Evolutionary conservation across 2,113 vertebrate genomes (phyloP).

Genomic region (Thalassoma bifasciatum): DNA sequence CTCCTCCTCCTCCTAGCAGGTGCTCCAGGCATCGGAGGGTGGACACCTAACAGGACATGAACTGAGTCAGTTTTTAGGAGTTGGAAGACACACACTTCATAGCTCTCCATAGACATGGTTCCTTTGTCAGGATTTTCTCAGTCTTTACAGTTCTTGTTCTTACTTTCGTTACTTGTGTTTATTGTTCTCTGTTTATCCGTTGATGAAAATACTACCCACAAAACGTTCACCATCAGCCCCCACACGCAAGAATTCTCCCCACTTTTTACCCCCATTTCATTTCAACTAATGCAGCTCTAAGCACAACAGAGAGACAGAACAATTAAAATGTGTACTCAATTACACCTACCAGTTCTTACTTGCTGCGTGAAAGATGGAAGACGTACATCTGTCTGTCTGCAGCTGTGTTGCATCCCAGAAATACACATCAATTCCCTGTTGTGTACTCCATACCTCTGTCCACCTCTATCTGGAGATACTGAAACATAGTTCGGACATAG

Average conservation of each 20-base stretch:
- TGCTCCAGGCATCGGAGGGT: conserved; percentile 74
- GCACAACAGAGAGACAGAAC: too few species aligned
- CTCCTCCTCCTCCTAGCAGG: conserved; percentile 73
- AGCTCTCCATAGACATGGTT: neutral
- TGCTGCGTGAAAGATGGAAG: conserved; percentile 73
- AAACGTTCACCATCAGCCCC: too few species aligned
- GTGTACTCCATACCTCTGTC: conserved; percentile 63
- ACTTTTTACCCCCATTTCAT: too few species aligned
- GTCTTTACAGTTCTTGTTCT: neutral
- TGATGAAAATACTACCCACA: neutral
- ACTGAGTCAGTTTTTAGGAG: conserved; percentile 4
- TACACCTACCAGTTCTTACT: conserved; percentile 83
- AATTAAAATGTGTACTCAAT: neutral
- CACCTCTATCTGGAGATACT: conserved; percentile 90
- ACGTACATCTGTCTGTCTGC: conserved; percentile 71
- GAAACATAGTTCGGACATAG: conserved; percentile 47
- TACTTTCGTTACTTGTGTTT: neutral
- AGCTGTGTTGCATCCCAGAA: conserved; percentile 60
- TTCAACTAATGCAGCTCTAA: too few species aligned
- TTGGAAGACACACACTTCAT: neutral
- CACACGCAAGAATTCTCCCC: too few species aligned
- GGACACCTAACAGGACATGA: conserved; percentile 75
- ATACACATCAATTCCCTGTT: conserved; percentile 57
- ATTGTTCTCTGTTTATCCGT: neutral
- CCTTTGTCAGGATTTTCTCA: neutral